Conservation (phyloP, 2,797 vertebrate genomes). For the Nasua narica region DNA sequence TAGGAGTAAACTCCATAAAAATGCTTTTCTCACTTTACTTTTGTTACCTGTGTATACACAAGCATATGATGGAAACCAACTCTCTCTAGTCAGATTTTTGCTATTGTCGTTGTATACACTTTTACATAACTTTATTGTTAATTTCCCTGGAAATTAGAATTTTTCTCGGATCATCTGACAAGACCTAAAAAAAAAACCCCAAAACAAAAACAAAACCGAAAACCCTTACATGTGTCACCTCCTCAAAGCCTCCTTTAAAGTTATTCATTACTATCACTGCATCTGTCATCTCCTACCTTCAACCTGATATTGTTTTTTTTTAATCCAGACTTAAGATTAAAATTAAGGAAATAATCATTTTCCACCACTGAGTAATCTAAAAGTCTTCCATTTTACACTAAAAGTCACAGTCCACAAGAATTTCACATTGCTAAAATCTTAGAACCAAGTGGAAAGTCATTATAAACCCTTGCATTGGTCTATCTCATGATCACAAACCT, state of each 20-base stretch:
- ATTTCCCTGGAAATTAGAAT: conserved; percentile 73
- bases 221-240: conserved; percentile 64
- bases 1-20: neutral
- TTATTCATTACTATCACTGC: conserved; percentile 67
- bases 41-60: neutral
- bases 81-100: neutral
- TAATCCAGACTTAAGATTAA: conserved; percentile 53
- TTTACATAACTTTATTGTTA: conserved; percentile 56
- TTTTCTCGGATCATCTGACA: conserved; percentile 74
- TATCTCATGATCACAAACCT: conserved; percentile 36
- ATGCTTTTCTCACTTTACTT: neutral
- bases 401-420: conserved; percentile 77
- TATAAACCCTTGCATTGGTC: conserved; percentile 65
- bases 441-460: conserved; percentile 74
- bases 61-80: neutral
- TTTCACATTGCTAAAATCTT: conserved; percentile 75
- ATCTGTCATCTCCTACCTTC: conserved; percentile 58
- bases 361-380: conserved; percentile 76
- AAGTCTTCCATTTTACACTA: conserved; percentile 75
- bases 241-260: conserved; percentile 78
- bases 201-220: neutral
- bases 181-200: conserved; percentile 49
- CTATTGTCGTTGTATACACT: neutral
- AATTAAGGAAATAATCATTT: conserved; percentile 74
- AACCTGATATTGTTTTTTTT: neutral